Evolutionary conservation across 2,888 invertebrate genomes (phyloP), one percentile per base, ranked within the genome.

Genomic region (Mythimna lalbum): DNA sequence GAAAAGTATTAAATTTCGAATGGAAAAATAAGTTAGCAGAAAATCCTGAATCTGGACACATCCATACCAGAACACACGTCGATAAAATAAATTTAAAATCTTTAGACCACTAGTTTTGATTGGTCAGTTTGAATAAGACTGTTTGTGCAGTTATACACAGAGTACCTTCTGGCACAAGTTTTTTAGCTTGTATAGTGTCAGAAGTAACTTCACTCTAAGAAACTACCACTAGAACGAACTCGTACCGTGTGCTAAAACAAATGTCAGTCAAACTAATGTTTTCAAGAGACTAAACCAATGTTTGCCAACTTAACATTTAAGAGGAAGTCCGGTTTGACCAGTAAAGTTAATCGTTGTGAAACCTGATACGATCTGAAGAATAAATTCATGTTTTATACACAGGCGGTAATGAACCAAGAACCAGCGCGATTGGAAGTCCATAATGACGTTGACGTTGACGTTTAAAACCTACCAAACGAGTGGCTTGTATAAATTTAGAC

Each of bases 261-360:
- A 56, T 75, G 53, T 50, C 17, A 39, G 33, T 21, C 12, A 33
- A 57, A 65, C 27, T 17, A 55, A 23, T 39, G n/a, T 36, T 64
- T 52, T 63, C n/a, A 53, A 65, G 21, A 55, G 31, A 55, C 50
- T 69, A 14, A 55, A 31, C 59, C 50, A 59, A 63, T 69, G 63
- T 69, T 63, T 53, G 27, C 17, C 27, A 56, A 27, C 14, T 66
- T 14, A 23, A 56, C 14, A 19, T 76, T 63, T 36, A 10, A 57
- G 57, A 62, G 63, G 78, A 83, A 76, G 63, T 77, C 84, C 84
- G 70, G 84, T 81, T 81, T 67, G 31, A 64, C 59, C 27, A 71
- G 65, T 74, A 31, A 47, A 31, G 53, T 62, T 63, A 68, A 76
- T 65, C n/a, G 31, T 47, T 76, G 65, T 66, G 60, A 65, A 80